Conservation (phyloP, 2,113 vertebrate genomes). For the Mohoua ochrocephala region DNA sequence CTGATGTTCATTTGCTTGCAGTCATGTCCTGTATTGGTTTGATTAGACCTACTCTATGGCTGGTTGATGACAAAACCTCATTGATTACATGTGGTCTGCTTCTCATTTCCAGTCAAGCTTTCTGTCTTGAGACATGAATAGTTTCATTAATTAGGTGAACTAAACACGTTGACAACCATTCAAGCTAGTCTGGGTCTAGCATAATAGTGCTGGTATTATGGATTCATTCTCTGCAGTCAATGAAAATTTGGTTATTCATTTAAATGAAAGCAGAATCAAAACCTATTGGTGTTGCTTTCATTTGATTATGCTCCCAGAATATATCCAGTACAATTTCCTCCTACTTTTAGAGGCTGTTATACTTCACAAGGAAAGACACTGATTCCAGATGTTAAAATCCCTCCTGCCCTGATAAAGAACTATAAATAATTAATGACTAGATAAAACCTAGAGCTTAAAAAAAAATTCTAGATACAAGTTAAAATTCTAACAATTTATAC, state of each 20-base stretch:
- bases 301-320: not conserved
- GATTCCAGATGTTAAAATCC: not conserved
- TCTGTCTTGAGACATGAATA: slow-evolving; percentile 28
- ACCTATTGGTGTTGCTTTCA: slow-evolving; percentile 4
- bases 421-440: not conserved
- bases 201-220: not conserved
- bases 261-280: slow-evolving; percentile 36
- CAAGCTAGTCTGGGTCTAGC: not conserved
- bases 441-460: not conserved
- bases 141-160: slow-evolving; percentile 46
- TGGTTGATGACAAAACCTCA: slow-evolving; percentile 28
- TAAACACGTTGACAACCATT: not conserved
- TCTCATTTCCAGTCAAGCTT: slow-evolving; percentile 38
- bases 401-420: not conserved
- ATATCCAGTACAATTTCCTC: not conserved
- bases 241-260: slow-evolving; percentile 39
- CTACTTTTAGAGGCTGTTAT: not conserved
- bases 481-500: not conserved
- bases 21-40: not conserved
- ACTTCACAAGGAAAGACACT: not conserved
- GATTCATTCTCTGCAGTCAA: not conserved
- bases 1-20: not conserved
- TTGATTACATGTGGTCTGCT: slow-evolving; percentile 41
- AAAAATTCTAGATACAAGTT: not conserved
- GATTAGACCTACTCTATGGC: not conserved